phyloP scores from a whole-genome alignment of 1,140 invertebrate genomes.

The Melitaea cinxia region DNA sequence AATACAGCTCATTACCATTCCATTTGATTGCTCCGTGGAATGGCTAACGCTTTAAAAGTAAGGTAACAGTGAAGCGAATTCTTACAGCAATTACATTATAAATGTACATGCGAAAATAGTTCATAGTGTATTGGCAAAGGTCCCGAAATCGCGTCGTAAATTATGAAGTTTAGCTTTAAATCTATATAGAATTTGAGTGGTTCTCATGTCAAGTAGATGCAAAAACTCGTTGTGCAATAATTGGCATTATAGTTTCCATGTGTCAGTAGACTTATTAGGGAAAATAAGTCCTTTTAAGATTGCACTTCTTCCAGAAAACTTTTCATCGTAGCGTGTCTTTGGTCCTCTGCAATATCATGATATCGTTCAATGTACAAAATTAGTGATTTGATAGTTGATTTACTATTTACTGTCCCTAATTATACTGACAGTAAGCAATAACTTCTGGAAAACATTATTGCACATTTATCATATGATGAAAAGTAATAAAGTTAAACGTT shows the following conservation, averaged over 20 bases:
- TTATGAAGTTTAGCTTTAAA: neutral
- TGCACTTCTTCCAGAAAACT: neutral
- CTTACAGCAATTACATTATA: slow-evolving; percentile 18
- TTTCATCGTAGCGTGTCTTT: neutral
- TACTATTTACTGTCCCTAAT: too few species aligned
- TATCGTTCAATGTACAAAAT: neutral
- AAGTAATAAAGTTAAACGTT: too few species aligned
- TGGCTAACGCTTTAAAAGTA: slow-evolving; percentile 24
- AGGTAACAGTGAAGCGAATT: slow-evolving; percentile 7
- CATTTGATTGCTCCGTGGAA: slow-evolving; percentile 21
- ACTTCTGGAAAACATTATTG: too few species aligned
- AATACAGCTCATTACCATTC: slow-evolving; percentile 29
- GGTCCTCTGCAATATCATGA: neutral
- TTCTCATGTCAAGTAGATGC: slow-evolving; percentile 12
- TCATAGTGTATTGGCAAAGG: slow-evolving; percentile 7
- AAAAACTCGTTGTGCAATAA: slow-evolving; percentile 15
- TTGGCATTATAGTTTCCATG: slow-evolving; percentile 9
- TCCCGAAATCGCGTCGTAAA: slow-evolving; percentile 14
- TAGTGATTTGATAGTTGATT: too few species aligned
- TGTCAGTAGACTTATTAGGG: neutral
- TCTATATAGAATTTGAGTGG: neutral
- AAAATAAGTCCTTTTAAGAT: slow-evolving; percentile 10
- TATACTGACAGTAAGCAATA: too few species aligned
- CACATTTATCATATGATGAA: too few species aligned
- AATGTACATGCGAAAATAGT: slow-evolving; percentile 2